Evolutionary conservation across 2,113 vertebrate species (phyloP).

Genomic region (Neogale vison): DNA sequence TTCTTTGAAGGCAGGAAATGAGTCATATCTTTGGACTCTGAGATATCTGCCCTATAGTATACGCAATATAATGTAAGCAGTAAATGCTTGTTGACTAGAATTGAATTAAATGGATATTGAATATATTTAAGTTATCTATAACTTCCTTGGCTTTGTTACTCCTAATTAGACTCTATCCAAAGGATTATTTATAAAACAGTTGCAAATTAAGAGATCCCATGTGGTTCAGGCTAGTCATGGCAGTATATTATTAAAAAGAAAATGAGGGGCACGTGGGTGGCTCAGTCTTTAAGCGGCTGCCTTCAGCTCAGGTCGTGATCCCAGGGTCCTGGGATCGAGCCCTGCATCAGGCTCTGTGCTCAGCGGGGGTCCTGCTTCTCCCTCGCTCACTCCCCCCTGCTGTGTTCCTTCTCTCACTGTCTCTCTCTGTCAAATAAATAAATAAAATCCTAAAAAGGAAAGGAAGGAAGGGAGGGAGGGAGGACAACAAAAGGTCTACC

Average conservation of each 20-base stretch:
- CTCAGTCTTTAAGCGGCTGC: too few relatives aligned
- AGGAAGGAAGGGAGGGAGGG: too few relatives aligned
- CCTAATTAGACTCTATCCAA: not conserved
- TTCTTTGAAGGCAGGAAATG: not conserved
- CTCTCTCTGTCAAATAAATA: too few relatives aligned
- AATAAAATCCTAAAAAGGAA: too few relatives aligned
- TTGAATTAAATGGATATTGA: not conserved
- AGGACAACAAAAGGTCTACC: not conserved
- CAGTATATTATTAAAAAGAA: not conserved
- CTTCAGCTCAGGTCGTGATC: too few relatives aligned
- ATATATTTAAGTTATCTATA: not conserved
- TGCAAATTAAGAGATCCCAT: not conserved
- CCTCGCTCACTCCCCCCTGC: too few relatives aligned
- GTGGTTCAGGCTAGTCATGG: not conserved
- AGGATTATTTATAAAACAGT: not conserved
- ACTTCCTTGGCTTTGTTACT: not conserved
- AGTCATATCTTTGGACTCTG: not conserved
- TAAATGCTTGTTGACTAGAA: not conserved
- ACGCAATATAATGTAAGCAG: not conserved
- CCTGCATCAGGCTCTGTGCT: too few relatives aligned
- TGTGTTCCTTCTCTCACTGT: too few relatives aligned
- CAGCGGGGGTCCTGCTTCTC: too few relatives aligned
- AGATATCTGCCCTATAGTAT: not conserved
- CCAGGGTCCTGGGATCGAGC: too few relatives aligned
- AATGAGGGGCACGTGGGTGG: not conserved